Evolutionary conservation across 2,888 invertebrate species (phyloP), one percentile per base, ranked within the genome.

Genomic region (Alloscopus bannaensis): DNA sequence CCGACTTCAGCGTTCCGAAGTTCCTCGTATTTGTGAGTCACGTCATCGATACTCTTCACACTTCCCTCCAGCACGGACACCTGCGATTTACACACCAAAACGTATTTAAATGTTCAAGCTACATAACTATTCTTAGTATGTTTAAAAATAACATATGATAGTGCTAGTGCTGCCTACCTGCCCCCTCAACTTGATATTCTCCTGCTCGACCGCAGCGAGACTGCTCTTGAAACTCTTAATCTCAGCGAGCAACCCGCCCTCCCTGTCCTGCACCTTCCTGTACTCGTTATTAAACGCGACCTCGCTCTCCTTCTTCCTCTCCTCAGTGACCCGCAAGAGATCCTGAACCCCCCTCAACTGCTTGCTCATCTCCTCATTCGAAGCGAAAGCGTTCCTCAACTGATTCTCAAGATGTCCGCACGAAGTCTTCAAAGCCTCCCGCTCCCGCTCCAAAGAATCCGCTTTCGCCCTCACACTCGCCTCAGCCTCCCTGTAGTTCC

Each of bases 11-110:
- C 29, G 2, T 57, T 84, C 31, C 79, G 31, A 6, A 75, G 16
- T 68, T 85, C 84, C 18, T 82, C 50, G 31, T 80, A 76, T 24
- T 73, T 68, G 18, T 59, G 79, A 87, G 87, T 45, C 85, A 88
- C 82, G 86, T 88, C 84, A 86, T 90, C 87, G 64, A 87, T 88
- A 20, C 84, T 84, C 31, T 87, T 84, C 40, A 87, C 86, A 28
- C 86, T 81, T 8, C 87, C 87, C 6, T 88, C 87, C 16, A 89
- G 86, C 62, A 88, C 87, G 75, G 89, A 88, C 52, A 91, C 87
- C 36, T 36, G 13, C 36, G 36, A 6, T n/a, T n/a, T n/a, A n/a
- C n/a, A n/a, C n/a, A n/a, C n/a, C n/a, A n/a, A n/a, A n/a, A n/a
- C n/a, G n/a, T n/a, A n/a, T n/a, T n/a, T n/a, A n/a, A n/a, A n/a